phyloP scores from a whole-genome alignment of 2,113 vertebrate species.

The Monarcha castaneiventris region DNA sequence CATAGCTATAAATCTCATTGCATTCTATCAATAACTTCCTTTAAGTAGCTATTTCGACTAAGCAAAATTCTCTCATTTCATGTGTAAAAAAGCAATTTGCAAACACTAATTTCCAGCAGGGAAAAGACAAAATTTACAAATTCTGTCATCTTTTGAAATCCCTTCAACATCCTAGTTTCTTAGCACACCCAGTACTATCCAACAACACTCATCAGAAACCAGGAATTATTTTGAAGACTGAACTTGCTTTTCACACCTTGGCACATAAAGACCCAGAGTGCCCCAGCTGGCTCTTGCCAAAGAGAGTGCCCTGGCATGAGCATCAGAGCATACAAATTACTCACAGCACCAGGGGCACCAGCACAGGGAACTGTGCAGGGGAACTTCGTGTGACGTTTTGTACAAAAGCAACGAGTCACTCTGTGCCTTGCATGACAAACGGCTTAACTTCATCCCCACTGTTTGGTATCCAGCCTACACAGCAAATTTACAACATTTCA shows the following conservation, averaged over 20 bases:
- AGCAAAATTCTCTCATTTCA: not conserved
- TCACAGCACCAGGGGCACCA: not conserved
- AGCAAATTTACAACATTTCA: not conserved
- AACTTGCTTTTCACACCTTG: constrained; percentile 15
- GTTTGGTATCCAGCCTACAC: not conserved
- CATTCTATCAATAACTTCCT: not conserved
- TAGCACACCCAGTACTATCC: not conserved
- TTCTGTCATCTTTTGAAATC: not conserved
- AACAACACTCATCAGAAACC: not conserved
- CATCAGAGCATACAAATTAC: not conserved
- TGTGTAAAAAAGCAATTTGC: not conserved
- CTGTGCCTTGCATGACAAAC: not conserved
- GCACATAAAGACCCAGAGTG: not conserved
- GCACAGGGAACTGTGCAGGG: not conserved
- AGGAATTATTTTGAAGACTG: not conserved
- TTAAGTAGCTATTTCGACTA: not conserved
- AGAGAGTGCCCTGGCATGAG: not conserved
- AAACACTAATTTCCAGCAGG: not conserved
- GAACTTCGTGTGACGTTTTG: not conserved
- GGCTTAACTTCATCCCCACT: not conserved
- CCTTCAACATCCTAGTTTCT: not conserved
- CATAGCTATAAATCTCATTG: not conserved
- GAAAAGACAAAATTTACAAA: not conserved
- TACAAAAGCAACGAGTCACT: not conserved
- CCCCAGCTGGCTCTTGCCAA: not conserved